Evolutionary conservation across 2,888 invertebrate species (phyloP), one percentile per base, ranked within the genome.

Genomic region (Orchesellides sinensis): DNA sequence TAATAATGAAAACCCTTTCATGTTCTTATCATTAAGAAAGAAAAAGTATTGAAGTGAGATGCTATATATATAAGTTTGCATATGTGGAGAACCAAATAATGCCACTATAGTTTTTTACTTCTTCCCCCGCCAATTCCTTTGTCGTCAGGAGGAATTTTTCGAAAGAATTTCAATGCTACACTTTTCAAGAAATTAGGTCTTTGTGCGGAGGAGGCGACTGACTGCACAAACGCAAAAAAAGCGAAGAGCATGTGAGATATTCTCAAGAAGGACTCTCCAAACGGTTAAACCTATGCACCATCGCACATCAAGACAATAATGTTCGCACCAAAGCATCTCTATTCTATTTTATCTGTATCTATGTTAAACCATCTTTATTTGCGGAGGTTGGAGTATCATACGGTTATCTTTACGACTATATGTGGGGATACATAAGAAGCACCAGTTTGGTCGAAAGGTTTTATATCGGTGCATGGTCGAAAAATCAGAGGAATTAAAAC

Each of bases 191-290:
- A 78, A 72, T 80, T 80, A 56, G 79, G 79, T 80, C 79, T 80
- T 79, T 80, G 79, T 80, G 79, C 79, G 79, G 79, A 80, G 79
- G 79, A 72, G 79, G 70, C 77, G n/a, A n/a, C n/a, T n/a, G n/a
- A n/a, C n/a, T n/a, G n/a, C n/a, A n/a, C n/a, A 77, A 27, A 63
- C 35, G 32, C 10, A 40, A 40, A 40, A 61, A 6, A n/a, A 23
- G 63, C 29, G 47, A 25, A 29, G 25, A 66, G 35, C 52, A 52
- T 40, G 54, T 56, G 23, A 47, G 17, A 47, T 40, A 14, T 40
- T 40, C 40, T 14, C n/a, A n/a, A n/a, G n/a, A n/a, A n/a, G n/a
- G n/a, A n/a, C n/a, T n/a, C n/a, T n/a, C n/a, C n/a, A n/a, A n/a
- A n/a, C n/a, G n/a, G n/a, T n/a, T n/a, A n/a, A n/a, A n/a, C n/a